Evolutionary conservation across 2,113 vertebrate genomes (phyloP).

Genomic region (Panthera tigris): DNA sequence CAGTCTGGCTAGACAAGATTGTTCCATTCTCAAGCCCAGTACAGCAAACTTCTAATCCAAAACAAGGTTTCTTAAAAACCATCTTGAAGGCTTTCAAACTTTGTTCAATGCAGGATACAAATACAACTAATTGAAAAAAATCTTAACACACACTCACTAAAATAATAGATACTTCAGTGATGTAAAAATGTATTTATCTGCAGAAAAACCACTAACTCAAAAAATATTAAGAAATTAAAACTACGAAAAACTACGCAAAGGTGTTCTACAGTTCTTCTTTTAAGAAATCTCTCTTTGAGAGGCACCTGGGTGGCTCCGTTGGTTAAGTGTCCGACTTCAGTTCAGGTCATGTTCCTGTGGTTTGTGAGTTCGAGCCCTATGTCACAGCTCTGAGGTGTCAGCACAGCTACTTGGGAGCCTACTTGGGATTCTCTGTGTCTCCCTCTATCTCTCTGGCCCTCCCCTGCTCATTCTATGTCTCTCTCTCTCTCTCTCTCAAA

Average conservation of each 20-base stretch:
- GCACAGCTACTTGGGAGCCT: too few relatives aligned
- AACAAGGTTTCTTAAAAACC: neutral
- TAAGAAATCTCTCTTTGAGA: neutral
- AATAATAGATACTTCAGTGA: conserved; percentile 7
- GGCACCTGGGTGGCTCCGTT: too few relatives aligned
- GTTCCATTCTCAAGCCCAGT: neutral
- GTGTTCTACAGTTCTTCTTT: neutral
- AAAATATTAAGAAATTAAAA: neutral
- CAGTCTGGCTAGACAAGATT: neutral
- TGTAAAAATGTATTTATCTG: neutral
- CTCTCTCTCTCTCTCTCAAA: too few relatives aligned
- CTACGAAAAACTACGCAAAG: neutral
- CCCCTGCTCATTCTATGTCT: too few relatives aligned
- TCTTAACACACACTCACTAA: neutral
- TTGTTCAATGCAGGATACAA: neutral
- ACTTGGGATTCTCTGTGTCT: too few relatives aligned
- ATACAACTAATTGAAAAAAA: conserved; percentile 26
- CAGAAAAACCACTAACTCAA: conserved; percentile 7
- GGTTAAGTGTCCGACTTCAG: too few relatives aligned
- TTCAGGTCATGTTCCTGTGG: too few relatives aligned
- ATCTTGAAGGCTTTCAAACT: neutral
- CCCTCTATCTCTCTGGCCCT: too few relatives aligned
- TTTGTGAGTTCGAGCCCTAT: too few relatives aligned
- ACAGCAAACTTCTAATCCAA: neutral
- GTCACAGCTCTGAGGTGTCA: too few relatives aligned